Base-by-base conservation (phyloP, 2,888 invertebrate species). In the Drosophila phalerata region DNA sequence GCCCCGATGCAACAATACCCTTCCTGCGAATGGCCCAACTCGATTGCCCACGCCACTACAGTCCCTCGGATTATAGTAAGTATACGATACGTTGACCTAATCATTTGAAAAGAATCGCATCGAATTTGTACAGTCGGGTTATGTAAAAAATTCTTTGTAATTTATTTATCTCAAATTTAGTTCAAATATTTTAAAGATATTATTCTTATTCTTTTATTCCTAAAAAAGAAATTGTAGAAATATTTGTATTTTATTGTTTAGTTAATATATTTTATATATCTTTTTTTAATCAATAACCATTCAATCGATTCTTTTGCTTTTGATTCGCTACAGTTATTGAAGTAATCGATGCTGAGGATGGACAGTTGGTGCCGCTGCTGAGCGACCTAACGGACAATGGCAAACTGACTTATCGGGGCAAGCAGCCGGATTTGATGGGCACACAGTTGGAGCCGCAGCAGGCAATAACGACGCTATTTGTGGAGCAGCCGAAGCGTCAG, bases 61-160 rank as follows among this genome's bases (percentile, higher is more conserved):
- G 95, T 77, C 95, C 95, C n/a, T 95, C 95, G 56, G 95, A 95
- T 92, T 95, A 94, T 79, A 94, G 95, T 95, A 91, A 94, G 94
- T 93, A 51, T 25, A 10, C 34, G n/a, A 2, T 9, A 13, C 19
- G 17, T 9, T 32, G 38, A n/a, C 6, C 22, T 8, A 22, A 22
- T 42, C 34, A 25, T 25, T 25, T 25, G 25, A 25, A 25, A 25
- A 25, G 25, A 19, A 19, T 19, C 19, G 19, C 19, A 19, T 19
- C 3, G 19, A 19, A 19, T 19, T 19, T 19, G 19, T 19, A 19
- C 19, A 19, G 19, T 19, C 19, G 19, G 19, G 19, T 19, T 19
- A 19, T 19, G 19, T 19, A 19, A 19, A 19, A 19, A 19, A 19
- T 19, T 19, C 19, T 19, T 19, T 19, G 19, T 2, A 19, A 2